phyloP scores from a whole-genome alignment of 2,113 vertebrate species.

The Nerophis ophidion region DNA sequence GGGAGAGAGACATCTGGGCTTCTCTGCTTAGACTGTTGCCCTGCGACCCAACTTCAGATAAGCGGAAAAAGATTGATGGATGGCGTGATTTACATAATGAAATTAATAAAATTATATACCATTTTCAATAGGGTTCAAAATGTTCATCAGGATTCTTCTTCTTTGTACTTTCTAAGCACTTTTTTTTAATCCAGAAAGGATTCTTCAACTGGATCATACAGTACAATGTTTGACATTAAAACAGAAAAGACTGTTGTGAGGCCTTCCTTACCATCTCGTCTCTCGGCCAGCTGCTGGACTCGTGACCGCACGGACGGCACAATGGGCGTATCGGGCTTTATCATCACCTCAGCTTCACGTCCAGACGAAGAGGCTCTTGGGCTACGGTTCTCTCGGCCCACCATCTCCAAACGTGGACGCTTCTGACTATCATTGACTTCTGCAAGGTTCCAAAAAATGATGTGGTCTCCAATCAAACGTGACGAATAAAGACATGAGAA shows the following conservation, averaged over 20 bases:
- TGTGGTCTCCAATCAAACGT: not conserved
- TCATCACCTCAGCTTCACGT: conserved; percentile 31
- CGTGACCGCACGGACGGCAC: conserved; percentile 56
- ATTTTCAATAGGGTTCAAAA: not conserved
- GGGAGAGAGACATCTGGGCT: too few relatives aligned
- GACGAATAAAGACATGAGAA: not conserved
- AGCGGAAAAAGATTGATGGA: too few relatives aligned
- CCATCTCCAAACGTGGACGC: conserved; percentile 51
- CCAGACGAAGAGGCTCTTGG: conserved; percentile 28
- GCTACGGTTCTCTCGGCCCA: conserved; percentile 55
- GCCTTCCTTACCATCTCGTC: conserved; percentile 44
- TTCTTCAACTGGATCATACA: not conserved
- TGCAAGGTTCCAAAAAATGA: conserved; percentile 5
- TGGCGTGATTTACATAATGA: not conserved
- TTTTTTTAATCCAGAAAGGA: not conserved
- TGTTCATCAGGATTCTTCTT: too few relatives aligned
- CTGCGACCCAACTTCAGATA: not conserved
- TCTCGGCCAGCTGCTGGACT: conserved; percentile 60
- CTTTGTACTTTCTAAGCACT: not conserved
- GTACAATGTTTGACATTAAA: not conserved
- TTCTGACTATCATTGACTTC: conserved; percentile 54
- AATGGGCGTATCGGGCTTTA: conserved; percentile 65
- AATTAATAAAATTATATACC: not conserved
- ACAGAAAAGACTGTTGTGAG: not conserved
- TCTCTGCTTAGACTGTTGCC: not conserved